Percentiles rank a stretch among this genome's conserved stretches.
These are phyloP conservation scores for Micromys minutus DNA, from an alignment of 2,113 vertebrate genomes.

Conservation along the genomic window DNA sequence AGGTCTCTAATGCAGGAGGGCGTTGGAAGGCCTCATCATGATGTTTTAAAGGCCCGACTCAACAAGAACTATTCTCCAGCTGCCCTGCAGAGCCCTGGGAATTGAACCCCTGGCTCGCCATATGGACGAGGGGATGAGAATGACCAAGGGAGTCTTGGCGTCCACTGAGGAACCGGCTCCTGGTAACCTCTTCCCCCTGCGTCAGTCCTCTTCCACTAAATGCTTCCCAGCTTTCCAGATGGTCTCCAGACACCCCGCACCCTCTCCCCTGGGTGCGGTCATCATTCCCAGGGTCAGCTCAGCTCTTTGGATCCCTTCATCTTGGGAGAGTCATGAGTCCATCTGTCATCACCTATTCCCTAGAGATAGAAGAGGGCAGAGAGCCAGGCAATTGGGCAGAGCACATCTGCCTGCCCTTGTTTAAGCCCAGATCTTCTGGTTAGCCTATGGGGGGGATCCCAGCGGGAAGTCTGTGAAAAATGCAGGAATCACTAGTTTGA, in stretches of 20 bases:
- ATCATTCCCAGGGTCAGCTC: constrained; percentile 76
- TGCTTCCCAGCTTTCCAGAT: constrained; percentile 77
- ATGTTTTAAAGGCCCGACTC: background rate
- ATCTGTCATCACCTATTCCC: constrained; percentile 77
- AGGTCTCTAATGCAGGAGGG: background rate
- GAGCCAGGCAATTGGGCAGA: constrained; percentile 73
- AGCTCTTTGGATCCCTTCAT: constrained; percentile 73
- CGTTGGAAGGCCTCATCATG: background rate
- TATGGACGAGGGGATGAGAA: constrained; percentile 4
- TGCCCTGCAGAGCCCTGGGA: background rate
- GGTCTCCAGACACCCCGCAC: constrained; percentile 80
- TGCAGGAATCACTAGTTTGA: constrained; percentile 18
- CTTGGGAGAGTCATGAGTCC: constrained; percentile 75
- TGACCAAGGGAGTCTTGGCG: constrained; percentile 60
- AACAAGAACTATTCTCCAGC: background rate
- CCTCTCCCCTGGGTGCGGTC: constrained; percentile 74
- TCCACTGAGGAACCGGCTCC: constrained; percentile 67
- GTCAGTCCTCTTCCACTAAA: constrained; percentile 75
- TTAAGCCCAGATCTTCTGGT: constrained; percentile 60
- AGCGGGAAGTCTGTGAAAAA: constrained; percentile 52
- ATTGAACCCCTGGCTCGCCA: background rate
- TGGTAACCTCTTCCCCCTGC: constrained; percentile 65
- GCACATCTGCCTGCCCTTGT: constrained; percentile 68
- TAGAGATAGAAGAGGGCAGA: constrained; percentile 62
- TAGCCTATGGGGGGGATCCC: constrained; percentile 61